phyloP scores from a whole-genome alignment of 2,888 invertebrate species.

The Perizoma affinitatum region DNA sequence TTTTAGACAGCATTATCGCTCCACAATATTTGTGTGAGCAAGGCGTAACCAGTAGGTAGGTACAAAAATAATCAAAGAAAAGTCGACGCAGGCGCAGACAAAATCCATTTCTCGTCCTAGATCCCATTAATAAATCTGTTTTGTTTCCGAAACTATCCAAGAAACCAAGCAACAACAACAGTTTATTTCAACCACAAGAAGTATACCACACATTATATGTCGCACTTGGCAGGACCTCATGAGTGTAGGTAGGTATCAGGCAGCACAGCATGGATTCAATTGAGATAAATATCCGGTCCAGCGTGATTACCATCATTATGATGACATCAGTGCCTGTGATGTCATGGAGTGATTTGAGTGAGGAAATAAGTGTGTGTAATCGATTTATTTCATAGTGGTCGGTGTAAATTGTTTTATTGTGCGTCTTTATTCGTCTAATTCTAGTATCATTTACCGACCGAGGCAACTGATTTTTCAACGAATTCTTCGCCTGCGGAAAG shows the following conservation, averaged over 20 bases:
- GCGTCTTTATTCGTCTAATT: too few relatives aligned
- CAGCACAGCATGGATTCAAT: slow-evolving; percentile 46
- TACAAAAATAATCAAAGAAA: too few relatives aligned
- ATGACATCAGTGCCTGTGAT: slow-evolving; percentile 61
- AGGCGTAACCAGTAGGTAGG: neutral
- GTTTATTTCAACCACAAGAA: neutral
- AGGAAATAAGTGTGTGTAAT: slow-evolving; percentile 6
- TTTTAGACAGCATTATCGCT: slow-evolving; percentile 17
- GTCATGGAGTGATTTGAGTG: slow-evolving; percentile 40
- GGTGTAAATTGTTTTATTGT: too few relatives aligned
- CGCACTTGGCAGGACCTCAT: slow-evolving; percentile 9
- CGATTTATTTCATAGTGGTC: neutral
- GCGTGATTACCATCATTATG: slow-evolving; percentile 41
- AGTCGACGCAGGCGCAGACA: too few relatives aligned
- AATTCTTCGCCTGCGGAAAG: too few relatives aligned
- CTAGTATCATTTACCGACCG: too few relatives aligned
- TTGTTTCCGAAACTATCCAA: too few relatives aligned
- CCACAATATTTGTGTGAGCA: neutral
- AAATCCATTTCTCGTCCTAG: too few relatives aligned
- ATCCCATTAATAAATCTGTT: too few relatives aligned
- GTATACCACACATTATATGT: neutral
- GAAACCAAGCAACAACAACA: too few relatives aligned
- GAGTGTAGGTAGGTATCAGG: neutral
- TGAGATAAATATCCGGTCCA: slow-evolving; percentile 59
- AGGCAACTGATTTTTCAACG: too few relatives aligned